A percentile compares a stretch with the other conserved stretches of the same genome.
Evolutionary conservation across 2,888 invertebrate species (phyloP).

Genomic region (Frankliniella intonsa): DNA sequence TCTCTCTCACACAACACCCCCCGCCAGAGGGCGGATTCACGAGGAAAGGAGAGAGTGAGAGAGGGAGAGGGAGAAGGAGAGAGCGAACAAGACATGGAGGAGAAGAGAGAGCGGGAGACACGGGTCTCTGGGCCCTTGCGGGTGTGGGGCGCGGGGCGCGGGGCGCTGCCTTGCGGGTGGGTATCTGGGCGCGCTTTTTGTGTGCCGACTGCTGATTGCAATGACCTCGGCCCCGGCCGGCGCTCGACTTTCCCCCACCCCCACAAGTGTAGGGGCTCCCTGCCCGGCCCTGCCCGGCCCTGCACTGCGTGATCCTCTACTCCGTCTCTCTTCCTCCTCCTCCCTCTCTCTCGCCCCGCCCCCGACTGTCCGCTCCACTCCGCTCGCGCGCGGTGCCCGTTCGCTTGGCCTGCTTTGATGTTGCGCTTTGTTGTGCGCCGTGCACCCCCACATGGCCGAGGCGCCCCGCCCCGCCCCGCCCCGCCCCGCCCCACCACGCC

Average conservation of each 20-base stretch:
- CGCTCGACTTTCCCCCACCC: neutral
- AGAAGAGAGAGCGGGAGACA: neutral
- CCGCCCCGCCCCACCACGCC: too few species aligned
- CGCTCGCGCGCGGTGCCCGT: too few species aligned
- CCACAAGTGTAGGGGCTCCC: too few species aligned
- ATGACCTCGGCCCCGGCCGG: neutral
- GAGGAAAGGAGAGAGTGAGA: too few species aligned
- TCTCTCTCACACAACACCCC: neutral
- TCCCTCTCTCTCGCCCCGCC: neutral
- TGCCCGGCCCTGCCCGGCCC: neutral
- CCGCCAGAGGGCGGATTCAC: neutral
- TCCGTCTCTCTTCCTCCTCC: neutral
- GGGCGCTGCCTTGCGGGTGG: too few species aligned
- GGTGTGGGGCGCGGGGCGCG: too few species aligned
- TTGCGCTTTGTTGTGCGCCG: neutral
- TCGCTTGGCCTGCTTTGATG: too few species aligned
- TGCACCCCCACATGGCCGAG: neutral
- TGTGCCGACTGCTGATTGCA: neutral
- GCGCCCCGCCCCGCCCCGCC: neutral
- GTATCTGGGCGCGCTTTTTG: neutral
- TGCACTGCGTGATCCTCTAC: neutral
- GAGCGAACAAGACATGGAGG: neutral
- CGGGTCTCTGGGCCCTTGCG: too few species aligned
- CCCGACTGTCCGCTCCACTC: too few species aligned
- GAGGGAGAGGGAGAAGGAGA: too few species aligned